phyloP scores from a whole-genome alignment of 2,113 vertebrate genomes.

The Hirundichthys speculiger region DNA sequence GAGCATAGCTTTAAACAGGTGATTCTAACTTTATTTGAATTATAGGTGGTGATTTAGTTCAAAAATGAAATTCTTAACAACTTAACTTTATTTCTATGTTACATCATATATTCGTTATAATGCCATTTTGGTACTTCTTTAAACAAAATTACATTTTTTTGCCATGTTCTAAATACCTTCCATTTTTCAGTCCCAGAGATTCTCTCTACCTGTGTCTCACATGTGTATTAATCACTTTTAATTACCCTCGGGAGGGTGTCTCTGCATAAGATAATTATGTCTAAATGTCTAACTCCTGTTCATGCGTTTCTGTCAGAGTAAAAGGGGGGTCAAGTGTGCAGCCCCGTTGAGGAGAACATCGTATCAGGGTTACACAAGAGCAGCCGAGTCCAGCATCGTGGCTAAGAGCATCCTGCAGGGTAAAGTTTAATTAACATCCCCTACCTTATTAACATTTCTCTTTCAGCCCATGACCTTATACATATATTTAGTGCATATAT shows the following conservation, averaged over 20 bases:
- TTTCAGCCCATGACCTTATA: conserved; percentile 18
- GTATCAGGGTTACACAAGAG: conserved; percentile 73
- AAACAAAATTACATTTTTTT: no score
- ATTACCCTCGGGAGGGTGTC: conserved; percentile 10
- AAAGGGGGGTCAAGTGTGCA: conserved; percentile 69
- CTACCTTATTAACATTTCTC: conserved; percentile 47
- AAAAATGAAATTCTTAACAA: neutral
- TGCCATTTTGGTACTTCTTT: no score
- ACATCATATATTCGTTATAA: neutral
- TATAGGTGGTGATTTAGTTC: neutral
- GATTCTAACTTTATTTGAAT: neutral
- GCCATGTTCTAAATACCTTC: no score
- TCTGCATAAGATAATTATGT: conserved; percentile 37
- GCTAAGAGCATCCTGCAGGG: conserved; percentile 80
- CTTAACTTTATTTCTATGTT: neutral
- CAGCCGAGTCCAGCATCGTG: conserved; percentile 67
- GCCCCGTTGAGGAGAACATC: conserved; percentile 68
- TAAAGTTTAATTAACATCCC: conserved; percentile 68
- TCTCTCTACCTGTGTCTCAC: conserved; percentile 7
- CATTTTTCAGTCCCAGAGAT: no score
- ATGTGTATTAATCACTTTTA: conserved; percentile 26
- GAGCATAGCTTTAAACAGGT: no score
- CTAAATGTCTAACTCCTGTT: conserved; percentile 50
- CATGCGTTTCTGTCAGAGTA: conserved; percentile 71
- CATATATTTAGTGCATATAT: neutral